Evolutionary conservation across 2,888 invertebrate species (phyloP).

Genomic region (Macaria notata): DNA sequence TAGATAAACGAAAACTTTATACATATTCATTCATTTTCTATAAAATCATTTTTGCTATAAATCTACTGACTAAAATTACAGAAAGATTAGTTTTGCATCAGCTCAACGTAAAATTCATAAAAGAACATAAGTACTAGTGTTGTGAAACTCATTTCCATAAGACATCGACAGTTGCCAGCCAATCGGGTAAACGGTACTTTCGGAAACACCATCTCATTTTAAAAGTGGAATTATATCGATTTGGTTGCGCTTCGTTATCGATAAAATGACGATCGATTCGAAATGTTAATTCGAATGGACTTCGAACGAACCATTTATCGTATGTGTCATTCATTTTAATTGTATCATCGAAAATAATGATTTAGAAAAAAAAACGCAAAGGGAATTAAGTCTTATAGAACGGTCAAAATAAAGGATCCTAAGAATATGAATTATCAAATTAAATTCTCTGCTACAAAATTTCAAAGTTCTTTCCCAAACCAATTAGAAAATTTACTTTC

Average conservation of each 20-base stretch:
- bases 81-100: slow-evolving; percentile 6
- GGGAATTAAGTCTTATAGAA: too few species aligned
- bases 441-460: too few species aligned
- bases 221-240: slow-evolving; percentile 23
- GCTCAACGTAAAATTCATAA: slow-evolving; percentile 3
- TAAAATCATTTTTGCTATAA: too few species aligned
- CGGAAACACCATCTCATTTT: slow-evolving; percentile 36
- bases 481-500: too few species aligned
- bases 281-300: neutral
- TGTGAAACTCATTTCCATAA: slow-evolving; percentile 25
- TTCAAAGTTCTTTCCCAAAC: too few species aligned
- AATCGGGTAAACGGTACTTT: slow-evolving; percentile 27
- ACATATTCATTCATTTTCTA: too few species aligned
- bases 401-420: too few species aligned
- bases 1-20: neutral
- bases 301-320: slow-evolving; percentile 11
- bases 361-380: too few species aligned
- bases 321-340: too few species aligned
- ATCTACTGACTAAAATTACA: slow-evolving; percentile 4
- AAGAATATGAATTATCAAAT: too few species aligned
- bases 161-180: slow-evolving; percentile 36
- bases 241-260: slow-evolving; percentile 30
- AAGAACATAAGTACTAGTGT: slow-evolving; percentile 22
- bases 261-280: slow-evolving; percentile 1
- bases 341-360: too few species aligned